Percentiles rank a stretch among this genome's conserved stretches.
Conservation (phyloP, 2,797 vertebrate genomes). For the Sebastes miniatus region DNA sequence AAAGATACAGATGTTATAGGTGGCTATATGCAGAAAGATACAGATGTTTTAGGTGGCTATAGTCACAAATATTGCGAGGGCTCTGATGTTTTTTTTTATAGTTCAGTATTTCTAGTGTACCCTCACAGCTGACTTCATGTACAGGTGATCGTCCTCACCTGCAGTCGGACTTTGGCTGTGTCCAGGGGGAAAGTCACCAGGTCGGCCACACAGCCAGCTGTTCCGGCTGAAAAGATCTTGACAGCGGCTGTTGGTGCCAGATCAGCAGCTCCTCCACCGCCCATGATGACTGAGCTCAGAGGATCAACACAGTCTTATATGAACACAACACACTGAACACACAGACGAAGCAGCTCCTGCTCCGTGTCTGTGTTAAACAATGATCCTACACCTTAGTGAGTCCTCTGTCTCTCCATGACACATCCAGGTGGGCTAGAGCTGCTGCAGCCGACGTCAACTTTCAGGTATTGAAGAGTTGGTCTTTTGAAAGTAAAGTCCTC, state of each 20-base stretch:
- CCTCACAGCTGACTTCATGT: constrained; percentile 48
- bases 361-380: neutral
- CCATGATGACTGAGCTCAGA: constrained; percentile 43
- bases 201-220: constrained; percentile 90
- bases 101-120: neutral
- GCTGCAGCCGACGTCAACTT: constrained; percentile 25
- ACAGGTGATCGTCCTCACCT: constrained; percentile 76
- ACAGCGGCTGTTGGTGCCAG: constrained; percentile 63
- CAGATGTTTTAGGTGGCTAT: no score
- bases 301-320: neutral
- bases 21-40: no score
- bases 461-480: constrained; percentile 33
- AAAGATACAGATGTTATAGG: no score
- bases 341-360: neutral
- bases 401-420: neutral
- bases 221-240: constrained; percentile 88
- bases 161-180: constrained; percentile 94
- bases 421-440: neutral
- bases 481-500: neutral
- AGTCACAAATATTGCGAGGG: neutral
- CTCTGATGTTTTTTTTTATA: neutral
- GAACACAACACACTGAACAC: neutral
- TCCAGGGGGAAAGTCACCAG: constrained; percentile 93
- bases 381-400: neutral
- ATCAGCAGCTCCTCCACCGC: constrained; percentile 28